A percentile compares a stretch with the other conserved stretches of the same genome.
Conservation (phyloP, 2,797 vertebrate species). For the Gymnoscopelus braueri region DNA sequence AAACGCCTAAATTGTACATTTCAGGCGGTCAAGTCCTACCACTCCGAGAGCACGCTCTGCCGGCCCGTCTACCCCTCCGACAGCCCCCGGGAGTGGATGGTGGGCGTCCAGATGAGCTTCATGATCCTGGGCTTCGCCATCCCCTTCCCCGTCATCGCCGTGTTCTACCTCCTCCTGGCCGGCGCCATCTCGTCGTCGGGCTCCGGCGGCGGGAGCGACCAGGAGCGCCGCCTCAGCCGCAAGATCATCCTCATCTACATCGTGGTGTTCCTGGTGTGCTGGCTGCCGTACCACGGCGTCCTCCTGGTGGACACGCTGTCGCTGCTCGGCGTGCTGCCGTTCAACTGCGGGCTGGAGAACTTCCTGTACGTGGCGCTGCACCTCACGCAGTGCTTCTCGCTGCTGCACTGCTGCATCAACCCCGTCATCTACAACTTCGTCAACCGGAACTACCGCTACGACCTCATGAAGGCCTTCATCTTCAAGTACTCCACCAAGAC, state of each 20-base stretch:
- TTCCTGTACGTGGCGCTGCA: conserved; percentile 86
- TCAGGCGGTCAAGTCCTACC: conserved; percentile 78
- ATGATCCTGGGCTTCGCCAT: conserved; percentile 87
- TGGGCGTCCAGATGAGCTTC: conserved; percentile 88
- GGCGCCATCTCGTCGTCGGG: conserved; percentile 71
- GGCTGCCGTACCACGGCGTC: conserved; percentile 88
- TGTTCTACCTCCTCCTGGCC: conserved; percentile 87
- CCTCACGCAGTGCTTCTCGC: conserved; percentile 89
- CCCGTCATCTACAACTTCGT: conserved; percentile 92
- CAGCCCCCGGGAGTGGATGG: conserved; percentile 84
- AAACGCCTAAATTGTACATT: no score
- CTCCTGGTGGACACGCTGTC: conserved; percentile 88
- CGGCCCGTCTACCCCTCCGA: conserved; percentile 85
- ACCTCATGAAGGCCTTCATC: conserved; percentile 94
- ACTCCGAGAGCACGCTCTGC: conserved; percentile 82
- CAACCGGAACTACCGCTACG: conserved; percentile 88
- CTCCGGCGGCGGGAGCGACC: conserved; percentile 71
- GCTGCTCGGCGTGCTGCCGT: conserved; percentile 83
- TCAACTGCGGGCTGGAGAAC: conserved; percentile 88
- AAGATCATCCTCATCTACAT: conserved; percentile 88
- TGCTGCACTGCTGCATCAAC: conserved; percentile 91
- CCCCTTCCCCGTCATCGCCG: conserved; percentile 87
- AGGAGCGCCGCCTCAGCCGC: conserved; percentile 83
- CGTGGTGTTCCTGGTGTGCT: conserved; percentile 90
- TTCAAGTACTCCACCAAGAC: conserved; percentile 93